Percentiles rank a stretch among this genome's conserved stretches.
Evolutionary conservation across 2,797 vertebrate species (phyloP).

Genomic region (Pseudochirops corinnae): DNA sequence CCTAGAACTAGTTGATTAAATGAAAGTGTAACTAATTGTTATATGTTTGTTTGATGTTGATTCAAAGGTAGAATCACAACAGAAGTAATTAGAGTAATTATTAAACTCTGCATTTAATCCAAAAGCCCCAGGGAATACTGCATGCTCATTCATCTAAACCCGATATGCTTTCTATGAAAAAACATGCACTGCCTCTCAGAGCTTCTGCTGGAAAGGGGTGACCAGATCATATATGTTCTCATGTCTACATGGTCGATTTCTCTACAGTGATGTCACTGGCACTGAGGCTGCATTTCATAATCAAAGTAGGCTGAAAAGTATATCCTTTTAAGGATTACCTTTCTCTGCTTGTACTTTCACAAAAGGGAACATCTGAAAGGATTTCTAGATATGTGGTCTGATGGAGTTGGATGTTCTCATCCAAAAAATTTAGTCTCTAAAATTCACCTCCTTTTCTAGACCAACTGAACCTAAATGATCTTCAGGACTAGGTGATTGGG

Average conservation of each 20-base stretch:
- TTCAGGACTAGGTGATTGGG: not conserved
- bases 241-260: not conserved
- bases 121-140: constrained; percentile 77
- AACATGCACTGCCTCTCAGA: constrained; percentile 60
- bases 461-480: not conserved
- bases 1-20: constrained; percentile 77
- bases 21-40: constrained; percentile 79
- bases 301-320: not conserved
- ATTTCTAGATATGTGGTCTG: not conserved
- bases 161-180: constrained; percentile 61
- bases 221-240: not conserved
- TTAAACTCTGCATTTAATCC: constrained; percentile 83
- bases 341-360: not conserved
- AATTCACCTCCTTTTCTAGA: not conserved
- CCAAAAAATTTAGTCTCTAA: not conserved
- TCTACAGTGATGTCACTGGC: not conserved
- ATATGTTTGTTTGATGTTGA: constrained; percentile 82
- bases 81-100: constrained; percentile 84
- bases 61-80: constrained; percentile 84
- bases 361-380: not conserved
- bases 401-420: not conserved
- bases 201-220: constrained; percentile 69
- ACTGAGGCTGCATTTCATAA: not conserved
- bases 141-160: constrained; percentile 75
- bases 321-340: not conserved